Conservation (phyloP, 2,113 vertebrate genomes). For the Pongo abelii region DNA sequence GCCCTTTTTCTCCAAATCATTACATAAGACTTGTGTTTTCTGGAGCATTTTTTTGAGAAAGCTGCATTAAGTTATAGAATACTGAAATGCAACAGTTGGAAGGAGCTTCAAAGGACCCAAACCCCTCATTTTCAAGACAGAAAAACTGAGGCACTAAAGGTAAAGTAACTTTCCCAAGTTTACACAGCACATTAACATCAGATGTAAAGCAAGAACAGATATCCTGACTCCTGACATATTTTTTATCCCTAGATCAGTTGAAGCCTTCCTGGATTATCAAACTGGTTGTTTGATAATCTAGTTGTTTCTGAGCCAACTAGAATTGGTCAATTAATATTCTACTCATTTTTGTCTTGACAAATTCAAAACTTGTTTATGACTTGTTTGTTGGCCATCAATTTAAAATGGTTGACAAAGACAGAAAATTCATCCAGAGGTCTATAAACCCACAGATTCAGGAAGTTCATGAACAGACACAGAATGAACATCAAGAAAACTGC, state of each 20-base stretch:
- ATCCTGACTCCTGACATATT: neutral
- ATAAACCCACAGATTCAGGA: neutral
- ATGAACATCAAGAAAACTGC: neutral
- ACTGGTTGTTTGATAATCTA: neutral
- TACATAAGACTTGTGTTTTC: neutral
- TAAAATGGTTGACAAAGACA: constrained; percentile 19
- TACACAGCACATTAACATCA: neutral
- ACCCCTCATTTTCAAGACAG: neutral
- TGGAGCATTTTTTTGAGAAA: neutral
- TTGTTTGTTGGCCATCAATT: neutral
- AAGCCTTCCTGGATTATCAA: neutral
- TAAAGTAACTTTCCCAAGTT: neutral
- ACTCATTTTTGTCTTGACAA: neutral
- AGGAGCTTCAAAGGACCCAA: neutral
- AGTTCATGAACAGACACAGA: neutral
- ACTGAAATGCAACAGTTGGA: neutral
- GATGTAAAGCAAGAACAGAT: neutral
- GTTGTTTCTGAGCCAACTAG: neutral
- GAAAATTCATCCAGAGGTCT: neutral
- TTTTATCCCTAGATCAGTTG: neutral
- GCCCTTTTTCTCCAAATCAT: neutral
- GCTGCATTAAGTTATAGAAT: neutral
- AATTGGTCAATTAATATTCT: neutral
- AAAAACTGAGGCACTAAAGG: neutral
- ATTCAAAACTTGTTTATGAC: constrained; percentile 15